Percentiles rank a stretch among this genome's conserved stretches.
Evolutionary conservation across 2,113 vertebrate genomes (phyloP).

Genomic region (Symphodus melops): DNA sequence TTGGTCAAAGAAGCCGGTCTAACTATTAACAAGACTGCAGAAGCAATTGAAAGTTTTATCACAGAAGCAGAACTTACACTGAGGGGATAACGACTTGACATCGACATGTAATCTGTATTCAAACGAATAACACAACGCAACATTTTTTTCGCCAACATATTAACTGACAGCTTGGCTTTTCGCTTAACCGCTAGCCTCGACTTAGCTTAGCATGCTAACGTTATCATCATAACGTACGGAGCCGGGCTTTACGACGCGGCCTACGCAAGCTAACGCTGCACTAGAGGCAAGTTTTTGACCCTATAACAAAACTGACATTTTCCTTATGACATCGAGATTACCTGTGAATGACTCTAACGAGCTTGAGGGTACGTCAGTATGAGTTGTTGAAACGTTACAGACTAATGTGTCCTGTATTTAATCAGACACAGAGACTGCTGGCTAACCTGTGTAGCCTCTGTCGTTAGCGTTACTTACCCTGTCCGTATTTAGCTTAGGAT

Average conservation of each 20-base stretch:
- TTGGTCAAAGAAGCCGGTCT: conserved; percentile 69
- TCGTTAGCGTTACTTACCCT: conserved; percentile 81
- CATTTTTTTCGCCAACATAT: conserved; percentile 11
- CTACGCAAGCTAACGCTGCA: conserved; percentile 68
- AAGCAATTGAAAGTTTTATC: too few relatives aligned
- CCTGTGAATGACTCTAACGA: background rate
- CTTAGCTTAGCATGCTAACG: conserved; percentile 60
- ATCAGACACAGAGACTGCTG: conserved; percentile 16
- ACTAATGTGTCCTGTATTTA: conserved; percentile 37
- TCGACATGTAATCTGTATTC: background rate
- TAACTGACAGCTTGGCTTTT: conserved; percentile 69
- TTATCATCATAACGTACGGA: conserved; percentile 54
- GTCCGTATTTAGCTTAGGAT: conserved; percentile 83
- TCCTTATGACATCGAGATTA: conserved; percentile 8
- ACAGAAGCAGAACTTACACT: background rate
- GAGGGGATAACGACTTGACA: background rate
- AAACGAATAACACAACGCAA: conserved; percentile 24
- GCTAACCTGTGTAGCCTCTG: conserved; percentile 55
- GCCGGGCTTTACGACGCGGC: conserved; percentile 66
- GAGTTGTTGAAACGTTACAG: conserved; percentile 31
- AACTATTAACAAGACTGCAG: conserved; percentile 8
- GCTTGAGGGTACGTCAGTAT: background rate
- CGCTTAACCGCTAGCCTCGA: conserved; percentile 60
- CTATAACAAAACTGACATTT: conserved; percentile 48
- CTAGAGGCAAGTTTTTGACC: conserved; percentile 44